Percentiles rank a stretch among this genome's conserved stretches.
phyloP scores from a whole-genome alignment of 2,797 vertebrate genomes.

The Bovichtus variegatus region DNA sequence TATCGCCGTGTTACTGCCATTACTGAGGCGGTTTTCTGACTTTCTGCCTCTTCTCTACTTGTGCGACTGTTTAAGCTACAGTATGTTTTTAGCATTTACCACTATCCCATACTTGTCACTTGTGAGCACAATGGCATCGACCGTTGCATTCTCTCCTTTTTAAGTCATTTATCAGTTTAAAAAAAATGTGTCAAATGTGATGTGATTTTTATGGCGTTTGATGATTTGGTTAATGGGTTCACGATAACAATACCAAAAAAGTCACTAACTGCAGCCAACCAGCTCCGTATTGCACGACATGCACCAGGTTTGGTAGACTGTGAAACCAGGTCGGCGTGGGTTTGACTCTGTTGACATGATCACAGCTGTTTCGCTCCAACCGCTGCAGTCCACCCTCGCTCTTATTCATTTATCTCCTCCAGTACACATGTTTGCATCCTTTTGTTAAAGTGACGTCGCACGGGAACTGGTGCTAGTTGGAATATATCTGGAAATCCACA shows the following conservation, averaged over 20 bases:
- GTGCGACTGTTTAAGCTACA: not conserved
- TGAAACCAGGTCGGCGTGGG: not conserved
- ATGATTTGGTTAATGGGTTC: not conserved
- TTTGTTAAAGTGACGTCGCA: not conserved
- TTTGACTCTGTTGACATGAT: not conserved
- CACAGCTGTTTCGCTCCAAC: not conserved
- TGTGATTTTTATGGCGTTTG: not conserved
- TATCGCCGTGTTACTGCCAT: not conserved
- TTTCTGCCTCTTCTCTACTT: not conserved
- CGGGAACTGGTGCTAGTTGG: not conserved
- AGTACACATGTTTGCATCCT: not conserved
- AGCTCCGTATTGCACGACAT: not conserved
- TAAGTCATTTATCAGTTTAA: not conserved
- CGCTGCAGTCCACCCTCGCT: not conserved
- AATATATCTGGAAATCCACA: too few species aligned
- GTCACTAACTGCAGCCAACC: not conserved
- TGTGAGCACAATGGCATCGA: too few species aligned
- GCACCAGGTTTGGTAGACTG: not conserved
- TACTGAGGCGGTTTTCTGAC: not conserved
- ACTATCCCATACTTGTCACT: not conserved
- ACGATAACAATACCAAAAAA: too few species aligned
- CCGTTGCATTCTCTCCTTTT: not conserved
- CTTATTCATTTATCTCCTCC: not conserved
- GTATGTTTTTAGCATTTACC: not conserved
- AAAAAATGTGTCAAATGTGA: too few species aligned